These are phyloP conservation scores for Schmidtea mediterranea DNA, from an alignment of 1,140 invertebrate species.

Conservation along the genomic window DNA sequence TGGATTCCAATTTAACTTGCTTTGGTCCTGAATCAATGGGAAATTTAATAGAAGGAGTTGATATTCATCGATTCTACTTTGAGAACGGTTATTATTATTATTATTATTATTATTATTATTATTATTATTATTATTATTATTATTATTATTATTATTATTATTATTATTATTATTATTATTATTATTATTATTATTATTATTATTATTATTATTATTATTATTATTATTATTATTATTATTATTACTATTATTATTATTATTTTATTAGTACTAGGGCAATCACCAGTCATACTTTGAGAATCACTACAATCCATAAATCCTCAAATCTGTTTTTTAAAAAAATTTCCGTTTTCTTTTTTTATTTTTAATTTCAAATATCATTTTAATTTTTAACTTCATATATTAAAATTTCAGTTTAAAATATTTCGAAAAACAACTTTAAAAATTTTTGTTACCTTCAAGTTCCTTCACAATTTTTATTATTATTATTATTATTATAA, in stretches of 20 bases:
- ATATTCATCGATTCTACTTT: conserved; percentile 99
- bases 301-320: too few relatives aligned
- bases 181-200: background rate
- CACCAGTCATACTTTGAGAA: too few relatives aligned
- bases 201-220: background rate
- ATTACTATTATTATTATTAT: too few relatives aligned
- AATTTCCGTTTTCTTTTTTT: too few relatives aligned
- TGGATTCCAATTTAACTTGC: conserved; percentile 86
- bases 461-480: too few relatives aligned
- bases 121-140: background rate
- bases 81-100: conserved; percentile 48
- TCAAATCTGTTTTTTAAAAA: too few relatives aligned
- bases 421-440: too few relatives aligned
- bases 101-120: background rate
- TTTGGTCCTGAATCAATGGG: conserved; percentile 95
- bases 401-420: too few relatives aligned
- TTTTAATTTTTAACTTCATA: too few relatives aligned
- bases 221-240: background rate
- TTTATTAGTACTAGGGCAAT: too few relatives aligned
- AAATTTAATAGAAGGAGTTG: conserved; percentile 93
- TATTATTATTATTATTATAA: background rate
- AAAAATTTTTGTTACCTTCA: too few relatives aligned
- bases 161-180: background rate
- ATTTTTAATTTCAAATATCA: too few relatives aligned
- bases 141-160: background rate